Conservation (phyloP, 2,797 vertebrate genomes). For the Leptodactylus fallax region DNA sequence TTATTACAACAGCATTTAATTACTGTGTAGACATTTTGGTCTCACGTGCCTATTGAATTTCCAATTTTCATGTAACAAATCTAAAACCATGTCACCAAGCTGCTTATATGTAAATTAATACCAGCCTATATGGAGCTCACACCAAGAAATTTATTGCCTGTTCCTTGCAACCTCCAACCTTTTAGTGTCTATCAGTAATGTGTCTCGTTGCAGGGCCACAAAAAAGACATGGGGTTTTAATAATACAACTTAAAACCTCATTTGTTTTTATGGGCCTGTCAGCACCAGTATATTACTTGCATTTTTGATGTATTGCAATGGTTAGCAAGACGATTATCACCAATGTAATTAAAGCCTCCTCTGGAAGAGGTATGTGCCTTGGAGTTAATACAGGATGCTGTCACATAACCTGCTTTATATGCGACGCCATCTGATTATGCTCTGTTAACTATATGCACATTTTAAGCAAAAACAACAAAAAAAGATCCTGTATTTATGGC, state of each 20-base stretch:
- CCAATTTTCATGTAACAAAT: constrained; percentile 57
- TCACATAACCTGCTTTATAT: constrained; percentile 53
- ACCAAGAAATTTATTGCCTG: constrained; percentile 45
- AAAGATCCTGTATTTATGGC: constrained; percentile 31
- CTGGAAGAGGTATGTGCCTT: constrained; percentile 38
- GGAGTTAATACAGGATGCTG: constrained; percentile 65
- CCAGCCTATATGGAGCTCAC: constrained; percentile 24
- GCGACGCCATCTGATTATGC: constrained; percentile 63
- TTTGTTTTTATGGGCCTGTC: constrained; percentile 68
- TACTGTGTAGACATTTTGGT: constrained; percentile 56
- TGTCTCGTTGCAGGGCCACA: constrained; percentile 52
- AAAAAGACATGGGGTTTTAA: constrained; percentile 60
- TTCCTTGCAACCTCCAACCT: constrained; percentile 33
- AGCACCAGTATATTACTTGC: constrained; percentile 64
- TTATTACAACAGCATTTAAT: constrained; percentile 24
- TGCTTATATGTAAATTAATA: constrained; percentile 56
- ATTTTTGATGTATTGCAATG: constrained; percentile 65
- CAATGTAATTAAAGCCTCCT: constrained; percentile 69
- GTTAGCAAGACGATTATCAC: constrained; percentile 68
- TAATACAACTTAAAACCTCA: constrained; percentile 67
- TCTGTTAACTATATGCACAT: constrained; percentile 64
- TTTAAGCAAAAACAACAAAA: constrained; percentile 61
- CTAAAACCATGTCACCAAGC: constrained; percentile 53
- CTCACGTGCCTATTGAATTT: constrained; percentile 33
- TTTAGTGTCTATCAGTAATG: constrained; percentile 41